Evolutionary conservation across 2,113 vertebrate genomes (phyloP).

Genomic region (Corythaeola cristata): DNA sequence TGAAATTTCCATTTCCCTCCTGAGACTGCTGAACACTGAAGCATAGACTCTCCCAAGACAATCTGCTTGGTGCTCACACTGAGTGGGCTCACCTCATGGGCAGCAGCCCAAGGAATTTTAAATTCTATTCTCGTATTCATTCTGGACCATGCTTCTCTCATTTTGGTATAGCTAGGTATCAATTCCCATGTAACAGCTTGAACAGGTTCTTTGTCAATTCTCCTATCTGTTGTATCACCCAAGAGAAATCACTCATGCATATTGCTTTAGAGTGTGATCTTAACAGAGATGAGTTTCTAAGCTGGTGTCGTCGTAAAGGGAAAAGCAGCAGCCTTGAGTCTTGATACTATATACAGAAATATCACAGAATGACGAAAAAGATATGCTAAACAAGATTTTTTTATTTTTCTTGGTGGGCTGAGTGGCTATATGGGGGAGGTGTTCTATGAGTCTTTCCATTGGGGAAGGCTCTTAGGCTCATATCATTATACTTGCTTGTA

Average conservation of each 20-base stretch:
- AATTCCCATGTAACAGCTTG: neutral
- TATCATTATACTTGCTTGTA: neutral
- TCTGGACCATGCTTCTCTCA: neutral
- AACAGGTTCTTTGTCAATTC: neutral
- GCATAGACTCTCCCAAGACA: neutral
- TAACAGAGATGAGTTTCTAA: neutral
- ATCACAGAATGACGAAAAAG: neutral
- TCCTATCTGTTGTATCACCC: neutral
- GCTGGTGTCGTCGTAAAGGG: neutral
- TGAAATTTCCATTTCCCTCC: neutral
- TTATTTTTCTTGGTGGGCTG: neutral
- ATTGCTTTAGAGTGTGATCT: neutral
- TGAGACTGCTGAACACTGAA: neutral
- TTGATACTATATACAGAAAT: constrained; percentile 19
- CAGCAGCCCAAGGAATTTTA: neutral
- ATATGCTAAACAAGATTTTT: neutral
- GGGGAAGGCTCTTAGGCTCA: neutral
- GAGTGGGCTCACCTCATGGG: neutral
- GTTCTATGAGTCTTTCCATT: neutral
- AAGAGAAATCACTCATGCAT: neutral
- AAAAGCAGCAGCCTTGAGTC: constrained; percentile 16
- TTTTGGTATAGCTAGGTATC: neutral
- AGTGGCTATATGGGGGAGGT: neutral
- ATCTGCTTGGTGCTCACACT: neutral
- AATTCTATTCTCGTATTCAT: neutral